Evolutionary conservation across 2,888 invertebrate genomes (phyloP).

Genomic region (Mesorhabditis spiculigera): DNA sequence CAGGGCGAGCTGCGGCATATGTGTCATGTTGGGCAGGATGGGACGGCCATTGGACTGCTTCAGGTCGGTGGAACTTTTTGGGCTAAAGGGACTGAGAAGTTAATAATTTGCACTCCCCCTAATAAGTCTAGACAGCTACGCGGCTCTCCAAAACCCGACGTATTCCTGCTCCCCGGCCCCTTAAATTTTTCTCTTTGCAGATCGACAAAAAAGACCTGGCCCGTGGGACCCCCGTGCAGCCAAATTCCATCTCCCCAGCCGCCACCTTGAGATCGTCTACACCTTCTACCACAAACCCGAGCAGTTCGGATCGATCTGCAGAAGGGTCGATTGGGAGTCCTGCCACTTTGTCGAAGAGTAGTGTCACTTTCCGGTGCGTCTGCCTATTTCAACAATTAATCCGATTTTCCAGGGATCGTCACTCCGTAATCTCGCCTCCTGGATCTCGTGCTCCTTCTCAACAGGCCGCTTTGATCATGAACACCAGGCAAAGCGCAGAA

Average conservation of each 20-base stretch:
- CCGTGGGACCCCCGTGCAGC: background rate
- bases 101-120: background rate
- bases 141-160: background rate
- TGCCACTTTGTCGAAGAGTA: background rate
- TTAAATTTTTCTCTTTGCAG: slow-evolving; percentile 19
- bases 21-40: slow-evolving; percentile 90
- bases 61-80: slow-evolving; percentile 38
- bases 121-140: background rate
- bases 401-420: background rate
- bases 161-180: background rate
- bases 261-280: slow-evolving; percentile 17
- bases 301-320: slow-evolving; percentile 21
- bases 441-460: slow-evolving; percentile 25
- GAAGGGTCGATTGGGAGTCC: background rate
- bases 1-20: slow-evolving; percentile 95
- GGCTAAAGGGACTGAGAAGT: background rate
- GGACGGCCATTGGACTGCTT: slow-evolving; percentile 93
- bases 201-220: slow-evolving; percentile 41
- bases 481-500: slow-evolving; percentile 20
- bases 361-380: background rate
- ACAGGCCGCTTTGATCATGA: slow-evolving; percentile 21
- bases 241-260: slow-evolving; percentile 16
- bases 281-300: slow-evolving; percentile 15
- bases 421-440: slow-evolving; percentile 16
- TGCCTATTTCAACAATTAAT: background rate